phyloP scores from a whole-genome alignment of 2,797 vertebrate species.

The Phrynocephalus vlangalii region DNA sequence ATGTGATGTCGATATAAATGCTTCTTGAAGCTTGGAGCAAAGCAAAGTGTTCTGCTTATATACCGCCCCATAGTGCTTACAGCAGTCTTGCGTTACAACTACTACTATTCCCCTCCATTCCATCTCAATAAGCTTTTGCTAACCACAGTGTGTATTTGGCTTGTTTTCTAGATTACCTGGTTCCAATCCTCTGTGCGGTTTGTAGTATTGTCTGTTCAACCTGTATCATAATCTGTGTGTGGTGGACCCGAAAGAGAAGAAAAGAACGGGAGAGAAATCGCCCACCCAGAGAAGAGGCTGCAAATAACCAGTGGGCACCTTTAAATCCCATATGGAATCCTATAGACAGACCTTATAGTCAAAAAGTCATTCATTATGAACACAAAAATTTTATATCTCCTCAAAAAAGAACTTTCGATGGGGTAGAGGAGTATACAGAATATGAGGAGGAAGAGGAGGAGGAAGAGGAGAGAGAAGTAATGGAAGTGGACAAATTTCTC shows the following conservation, averaged over 20 bases:
- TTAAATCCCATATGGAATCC: constrained; percentile 86
- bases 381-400: constrained; percentile 89
- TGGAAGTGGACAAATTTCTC: constrained; percentile 84
- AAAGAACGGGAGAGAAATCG: constrained; percentile 88
- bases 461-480: constrained; percentile 70
- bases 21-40: background rate
- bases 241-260: constrained; percentile 94
- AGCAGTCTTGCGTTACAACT: background rate
- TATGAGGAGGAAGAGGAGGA: constrained; percentile 84
- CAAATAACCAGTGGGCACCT: constrained; percentile 93
- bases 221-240: constrained; percentile 89
- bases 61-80: too few species aligned
- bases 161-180: constrained; percentile 84
- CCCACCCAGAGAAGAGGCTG: constrained; percentile 80
- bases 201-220: constrained; percentile 91
- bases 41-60: too few species aligned
- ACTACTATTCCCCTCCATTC: background rate
- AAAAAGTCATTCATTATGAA: constrained; percentile 86
- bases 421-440: constrained; percentile 79
- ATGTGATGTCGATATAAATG: background rate
- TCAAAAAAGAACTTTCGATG: constrained; percentile 85
- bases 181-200: constrained; percentile 86
- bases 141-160: constrained; percentile 22
- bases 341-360: constrained; percentile 83
- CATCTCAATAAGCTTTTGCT: background rate